Percentiles rank a stretch among this genome's conserved stretches.
Conservation (phyloP, 2,888 invertebrate species). For the Lycia hirtaria region DNA sequence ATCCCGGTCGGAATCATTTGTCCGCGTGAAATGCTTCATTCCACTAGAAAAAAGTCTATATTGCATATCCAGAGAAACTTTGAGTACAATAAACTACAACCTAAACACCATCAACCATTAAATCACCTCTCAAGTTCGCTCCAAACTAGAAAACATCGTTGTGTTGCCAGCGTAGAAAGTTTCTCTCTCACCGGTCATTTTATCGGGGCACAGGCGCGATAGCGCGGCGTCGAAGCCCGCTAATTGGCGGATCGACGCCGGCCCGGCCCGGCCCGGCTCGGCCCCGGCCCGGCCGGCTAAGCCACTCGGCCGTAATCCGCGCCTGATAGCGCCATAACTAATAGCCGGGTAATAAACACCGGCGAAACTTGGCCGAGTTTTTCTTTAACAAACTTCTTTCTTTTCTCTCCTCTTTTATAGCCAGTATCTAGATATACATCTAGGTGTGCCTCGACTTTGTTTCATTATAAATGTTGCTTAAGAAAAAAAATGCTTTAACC, state of each 20-base stretch:
- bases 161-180: slow-evolving; percentile 24
- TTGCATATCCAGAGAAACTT: neutral
- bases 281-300: slow-evolving; percentile 8
- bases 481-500: slow-evolving; percentile 1
- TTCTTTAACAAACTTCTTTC: slow-evolving; percentile 28
- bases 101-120: slow-evolving; percentile 1
- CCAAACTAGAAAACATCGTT: slow-evolving; percentile 2
- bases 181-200: slow-evolving; percentile 17
- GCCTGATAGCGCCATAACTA: slow-evolving; percentile 39
- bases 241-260: slow-evolving; percentile 23
- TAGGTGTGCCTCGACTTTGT: neutral
- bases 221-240: slow-evolving; percentile 9
- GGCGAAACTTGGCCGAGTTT: slow-evolving; percentile 32
- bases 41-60: neutral
- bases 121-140: slow-evolving; percentile 7
- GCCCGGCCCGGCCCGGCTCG: slow-evolving; percentile 2
- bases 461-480: neutral
- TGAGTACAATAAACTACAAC: neutral
- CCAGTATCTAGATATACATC: slow-evolving; percentile 17
- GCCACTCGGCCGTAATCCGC: slow-evolving; percentile 27
- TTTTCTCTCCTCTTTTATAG: slow-evolving; percentile 24
- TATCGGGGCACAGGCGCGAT: slow-evolving; percentile 7
- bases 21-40: too few relatives aligned
- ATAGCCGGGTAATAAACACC: slow-evolving; percentile 43
- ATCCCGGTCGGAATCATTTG: too few relatives aligned